Percentiles rank a stretch among this genome's conserved stretches.
Conservation (phyloP, 2,888 invertebrate species). For the Willowsia nigromaculata region DNA sequence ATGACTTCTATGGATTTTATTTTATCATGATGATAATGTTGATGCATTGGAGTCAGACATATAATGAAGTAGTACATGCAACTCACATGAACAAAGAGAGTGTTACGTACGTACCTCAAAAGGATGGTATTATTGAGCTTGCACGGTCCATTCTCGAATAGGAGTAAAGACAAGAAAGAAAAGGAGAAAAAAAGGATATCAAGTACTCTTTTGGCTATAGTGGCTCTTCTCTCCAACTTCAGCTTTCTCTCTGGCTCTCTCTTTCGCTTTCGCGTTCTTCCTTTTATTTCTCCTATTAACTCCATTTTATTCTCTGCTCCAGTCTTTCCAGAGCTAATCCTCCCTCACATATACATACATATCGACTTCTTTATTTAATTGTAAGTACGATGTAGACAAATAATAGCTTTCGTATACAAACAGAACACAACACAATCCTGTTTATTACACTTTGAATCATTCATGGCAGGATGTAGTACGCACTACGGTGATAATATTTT, state of each 20-base stretch:
- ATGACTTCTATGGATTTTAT: neutral
- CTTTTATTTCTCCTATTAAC: neutral
- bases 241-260: too few relatives aligned
- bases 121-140: neutral
- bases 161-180: neutral
- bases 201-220: conserved; percentile 63
- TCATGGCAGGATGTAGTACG: neutral
- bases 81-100: neutral
- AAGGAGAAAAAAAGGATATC: conserved; percentile 20
- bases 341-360: neutral
- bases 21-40: neutral
- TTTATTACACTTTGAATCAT: neutral
- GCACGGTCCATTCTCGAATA: neutral
- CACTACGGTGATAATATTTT: neutral
- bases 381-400: neutral
- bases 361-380: conserved; percentile 17
- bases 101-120: neutral
- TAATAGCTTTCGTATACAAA: too few relatives aligned
- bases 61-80: conserved; percentile 24
- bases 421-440: neutral
- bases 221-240: conserved; percentile 52
- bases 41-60: neutral
- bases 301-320: neutral
- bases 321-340: neutral
- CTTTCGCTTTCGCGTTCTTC: neutral